phyloP scores from a whole-genome alignment of 1,140 invertebrate species.

The Scaptomyza hsui region DNA sequence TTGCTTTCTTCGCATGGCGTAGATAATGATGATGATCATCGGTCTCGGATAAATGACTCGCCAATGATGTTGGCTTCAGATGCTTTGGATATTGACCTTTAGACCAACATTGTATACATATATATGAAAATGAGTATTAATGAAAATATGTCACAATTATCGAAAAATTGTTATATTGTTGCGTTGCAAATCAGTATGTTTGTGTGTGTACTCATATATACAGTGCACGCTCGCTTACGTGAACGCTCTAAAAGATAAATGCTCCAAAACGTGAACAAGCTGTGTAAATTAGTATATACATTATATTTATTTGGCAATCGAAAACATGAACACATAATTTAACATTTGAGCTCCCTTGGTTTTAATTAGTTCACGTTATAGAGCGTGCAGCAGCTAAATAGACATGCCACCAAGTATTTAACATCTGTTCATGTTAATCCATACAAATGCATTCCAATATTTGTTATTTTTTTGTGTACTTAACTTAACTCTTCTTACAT shows the following conservation, averaged over 20 bases:
- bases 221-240: too few relatives aligned
- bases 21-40: constrained; percentile 54
- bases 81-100: constrained; percentile 72
- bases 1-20: constrained; percentile 81
- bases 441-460: constrained; percentile 39
- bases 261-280: too few relatives aligned
- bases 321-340: too few relatives aligned
- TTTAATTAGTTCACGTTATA: too few relatives aligned
- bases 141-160: constrained; percentile 12
- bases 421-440: neutral
- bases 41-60: constrained; percentile 66
- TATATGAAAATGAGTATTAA: constrained; percentile 27
- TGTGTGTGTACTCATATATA: too few relatives aligned
- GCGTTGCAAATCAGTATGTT: neutral
- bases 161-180: constrained; percentile 4
- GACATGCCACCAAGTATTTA: too few relatives aligned
- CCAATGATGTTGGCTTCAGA: constrained; percentile 62
- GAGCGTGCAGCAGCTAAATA: too few relatives aligned
- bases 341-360: too few relatives aligned
- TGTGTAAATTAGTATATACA: too few relatives aligned
- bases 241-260: too few relatives aligned
- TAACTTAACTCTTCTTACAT: neutral
- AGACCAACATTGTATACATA: neutral
- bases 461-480: constrained; percentile 7
- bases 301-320: too few relatives aligned